phyloP scores from a whole-genome alignment of 2,797 vertebrate genomes.

The Melanogrammus aeglefinus region DNA sequence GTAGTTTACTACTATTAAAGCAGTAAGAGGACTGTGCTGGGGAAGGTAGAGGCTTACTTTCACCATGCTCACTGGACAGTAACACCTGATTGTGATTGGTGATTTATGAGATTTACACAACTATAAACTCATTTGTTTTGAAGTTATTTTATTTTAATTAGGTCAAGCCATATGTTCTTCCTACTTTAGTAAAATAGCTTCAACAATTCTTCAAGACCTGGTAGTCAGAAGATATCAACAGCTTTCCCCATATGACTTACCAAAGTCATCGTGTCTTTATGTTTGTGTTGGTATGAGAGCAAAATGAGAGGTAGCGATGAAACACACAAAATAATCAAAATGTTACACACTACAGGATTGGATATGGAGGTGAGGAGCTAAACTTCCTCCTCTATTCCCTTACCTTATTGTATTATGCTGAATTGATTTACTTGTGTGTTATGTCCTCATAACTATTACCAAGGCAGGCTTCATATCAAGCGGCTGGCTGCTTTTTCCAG shows the following conservation, averaged over 20 bases:
- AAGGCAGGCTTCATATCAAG: conserved; percentile 24
- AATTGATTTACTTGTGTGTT: not conserved
- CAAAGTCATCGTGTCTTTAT: not conserved
- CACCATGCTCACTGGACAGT: no score
- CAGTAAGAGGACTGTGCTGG: no score
- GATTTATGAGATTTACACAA: not conserved
- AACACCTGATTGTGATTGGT: no score
- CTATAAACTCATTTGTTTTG: not conserved
- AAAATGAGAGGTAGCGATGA: not conserved
- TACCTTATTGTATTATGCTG: not conserved
- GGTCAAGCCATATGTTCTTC: no score
- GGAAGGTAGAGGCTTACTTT: no score
- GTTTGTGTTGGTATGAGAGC: no score
- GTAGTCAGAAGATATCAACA: not conserved
- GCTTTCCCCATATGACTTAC: not conserved
- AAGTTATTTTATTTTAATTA: not conserved
- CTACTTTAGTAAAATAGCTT: not conserved
- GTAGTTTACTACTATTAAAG: no score
- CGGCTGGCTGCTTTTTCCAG: conserved; percentile 24
- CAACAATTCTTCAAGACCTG: not conserved
- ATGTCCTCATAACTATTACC: conserved; percentile 10
- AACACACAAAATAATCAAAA: not conserved
- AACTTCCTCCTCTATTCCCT: not conserved
- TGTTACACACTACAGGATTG: not conserved
- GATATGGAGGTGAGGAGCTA: not conserved